phyloP scores from a whole-genome alignment of 2,888 invertebrate species.

The Acanthoscelides obtectus region DNA sequence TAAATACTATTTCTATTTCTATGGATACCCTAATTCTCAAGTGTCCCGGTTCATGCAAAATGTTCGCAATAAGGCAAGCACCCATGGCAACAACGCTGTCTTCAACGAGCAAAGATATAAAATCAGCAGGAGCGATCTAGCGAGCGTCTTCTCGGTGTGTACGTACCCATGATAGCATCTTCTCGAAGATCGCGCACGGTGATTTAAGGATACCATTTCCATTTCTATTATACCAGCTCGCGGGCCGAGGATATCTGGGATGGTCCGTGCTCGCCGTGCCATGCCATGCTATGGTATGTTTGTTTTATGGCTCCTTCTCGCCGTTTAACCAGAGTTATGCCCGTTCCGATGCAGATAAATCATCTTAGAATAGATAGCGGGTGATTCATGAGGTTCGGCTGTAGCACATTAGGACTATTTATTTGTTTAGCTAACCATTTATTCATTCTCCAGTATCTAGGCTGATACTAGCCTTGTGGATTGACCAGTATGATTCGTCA shows the following conservation, averaged over 20 bases:
- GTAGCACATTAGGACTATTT: not conserved
- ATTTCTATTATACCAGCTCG: constrained; percentile 16
- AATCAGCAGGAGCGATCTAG: not conserved
- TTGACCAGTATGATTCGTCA: too few relatives aligned
- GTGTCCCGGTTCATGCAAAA: too few relatives aligned
- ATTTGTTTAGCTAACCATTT: too few relatives aligned
- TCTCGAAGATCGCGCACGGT: constrained; percentile 4
- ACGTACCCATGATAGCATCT: not conserved
- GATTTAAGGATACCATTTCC: constrained; percentile 21
- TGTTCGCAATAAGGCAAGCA: too few relatives aligned
- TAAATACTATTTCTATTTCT: too few relatives aligned
- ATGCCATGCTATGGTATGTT: not conserved
- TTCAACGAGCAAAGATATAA: not conserved
- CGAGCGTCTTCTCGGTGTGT: not conserved
- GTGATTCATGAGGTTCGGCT: not conserved
- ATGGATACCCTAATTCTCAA: too few relatives aligned
- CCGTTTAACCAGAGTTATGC: not conserved
- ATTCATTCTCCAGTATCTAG: too few relatives aligned
- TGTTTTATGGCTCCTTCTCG: not conserved
- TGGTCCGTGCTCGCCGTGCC: not conserved
- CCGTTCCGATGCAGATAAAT: not conserved
- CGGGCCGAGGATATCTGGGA: constrained; percentile 8
- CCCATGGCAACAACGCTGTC: not conserved
- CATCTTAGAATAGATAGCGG: not conserved
- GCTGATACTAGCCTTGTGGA: too few relatives aligned